Base-by-base conservation (phyloP, 92 coral and sea anemone species). In the Isaurus tuberculatus region DNA sequence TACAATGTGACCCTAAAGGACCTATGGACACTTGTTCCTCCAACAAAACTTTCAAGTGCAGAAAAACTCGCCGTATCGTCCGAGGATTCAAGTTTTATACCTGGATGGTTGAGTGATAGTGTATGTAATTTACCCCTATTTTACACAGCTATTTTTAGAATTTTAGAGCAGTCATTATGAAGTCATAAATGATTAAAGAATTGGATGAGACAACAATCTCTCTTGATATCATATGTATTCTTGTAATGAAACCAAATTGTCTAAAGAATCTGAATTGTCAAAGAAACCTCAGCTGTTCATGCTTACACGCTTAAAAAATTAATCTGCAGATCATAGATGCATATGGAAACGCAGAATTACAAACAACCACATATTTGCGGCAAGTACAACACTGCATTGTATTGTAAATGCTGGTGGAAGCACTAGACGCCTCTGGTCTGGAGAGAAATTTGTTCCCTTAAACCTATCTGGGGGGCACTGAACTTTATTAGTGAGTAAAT, bases 301-400 rank as follows among this genome's bases (percentile, higher is more conserved):
- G 61, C 7, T 17, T 23, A 53, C 61, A 53, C 26, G 61, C 61
- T 19, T 53, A 53, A 53, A 19, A 40, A 53, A 53, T 53, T 17
- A 17, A 17, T 53, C 61, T 53, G 23, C 61, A 53, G 61, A 53
- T 53, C 8, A 53, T 53, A 53, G 61, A 53, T 53, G 61, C 9
- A 3, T 53, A 53, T 53, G 23, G 25, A 53, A 53, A 53, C 23
- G 6, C 23, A 53, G 61, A 4, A 53, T 53, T 17, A 20, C 23
- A 53, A 53, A 53, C 61, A 53, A 53, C 27, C 61, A 53, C 25
- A 53, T 53, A 3, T 53, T n/a, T n/a, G 61, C 22, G 6, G 61
- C 61, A 53, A 53, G 61, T 53, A 19, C 61, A 53, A 53, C 61
- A 53, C 61, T 53, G 61, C 61, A 53, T 8, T 53, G 61, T 53